Evolutionary conservation across 2,113 vertebrate genomes (phyloP).

Genomic region (Indicator indicator): DNA sequence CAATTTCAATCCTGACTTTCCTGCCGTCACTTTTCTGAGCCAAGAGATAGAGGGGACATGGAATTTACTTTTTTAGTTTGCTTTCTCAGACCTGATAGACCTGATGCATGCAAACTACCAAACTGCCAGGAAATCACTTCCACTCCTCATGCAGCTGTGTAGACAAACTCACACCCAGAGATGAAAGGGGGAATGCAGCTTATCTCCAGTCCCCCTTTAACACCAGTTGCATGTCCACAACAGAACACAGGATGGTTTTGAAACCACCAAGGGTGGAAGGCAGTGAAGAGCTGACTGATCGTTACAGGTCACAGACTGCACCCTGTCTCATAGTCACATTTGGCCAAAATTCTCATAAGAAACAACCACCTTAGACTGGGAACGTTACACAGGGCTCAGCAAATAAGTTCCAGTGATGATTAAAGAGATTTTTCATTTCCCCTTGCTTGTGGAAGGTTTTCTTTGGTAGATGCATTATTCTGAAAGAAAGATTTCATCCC

Average conservation of each 20-base stretch:
- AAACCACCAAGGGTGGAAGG: background rate
- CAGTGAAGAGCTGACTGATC: background rate
- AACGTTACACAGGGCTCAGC: background rate
- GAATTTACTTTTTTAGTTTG: no score
- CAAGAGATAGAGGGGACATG: background rate
- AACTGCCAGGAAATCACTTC: background rate
- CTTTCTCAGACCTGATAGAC: background rate
- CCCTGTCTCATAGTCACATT: background rate
- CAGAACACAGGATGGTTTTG: background rate
- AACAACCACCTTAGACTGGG: rapidly evolving
- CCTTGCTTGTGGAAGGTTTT: background rate
- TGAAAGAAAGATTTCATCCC: background rate
- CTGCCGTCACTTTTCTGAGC: background rate
- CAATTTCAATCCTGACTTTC: background rate
- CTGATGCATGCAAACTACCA: background rate
- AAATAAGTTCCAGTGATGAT: background rate
- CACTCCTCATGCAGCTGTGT: background rate
- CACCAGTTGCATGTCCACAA: background rate
- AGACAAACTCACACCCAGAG: background rate
- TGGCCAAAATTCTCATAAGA: background rate
- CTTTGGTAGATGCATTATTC: background rate
- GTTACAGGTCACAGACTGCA: background rate
- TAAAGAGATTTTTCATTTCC: background rate
- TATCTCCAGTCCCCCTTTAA: background rate
- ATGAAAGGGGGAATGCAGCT: conserved; percentile 14